Base-by-base conservation (phyloP, 2,888 invertebrate genomes). In the Leptopilina syphax region DNA sequence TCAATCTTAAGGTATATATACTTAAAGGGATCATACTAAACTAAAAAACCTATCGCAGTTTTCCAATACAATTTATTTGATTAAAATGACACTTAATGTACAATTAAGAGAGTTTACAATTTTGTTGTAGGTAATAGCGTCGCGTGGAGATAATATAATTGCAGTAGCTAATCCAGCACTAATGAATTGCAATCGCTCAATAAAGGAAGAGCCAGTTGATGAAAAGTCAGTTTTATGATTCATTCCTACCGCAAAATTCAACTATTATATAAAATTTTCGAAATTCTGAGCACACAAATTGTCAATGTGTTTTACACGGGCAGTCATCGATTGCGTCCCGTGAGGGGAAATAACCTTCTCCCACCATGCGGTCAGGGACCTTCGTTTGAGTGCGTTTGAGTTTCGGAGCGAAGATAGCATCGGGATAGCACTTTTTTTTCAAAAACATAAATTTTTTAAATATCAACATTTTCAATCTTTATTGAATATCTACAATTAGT, bases 131-230 rank as follows among this genome's bases (percentile, higher is more conserved):
- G 95, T 97, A 83, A 96, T 97, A 82, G 96, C 97, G 0, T 95
- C 97, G 0, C 95, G 97, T 13, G 97, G 97, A 0, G 96, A 96
- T 91, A 96, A 96, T 91, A 97, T 97, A 89, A 97, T 97, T 86
- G 97, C 97, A 0, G 97, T 97, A 0, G 96, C 97, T 34, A 97
- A 97, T 93, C 97, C 97, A 13, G 97, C 97, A 2, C 92, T 97
- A 84, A 91, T 92, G 91, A 91, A 91, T 84, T 91, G 91, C 85
- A 90, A 88, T 85, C 90, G 89, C 86, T 87, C 91, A 34, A 91
- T 92, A 85, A 92, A 92, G 80, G 91, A 92, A 84, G 92, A 92
- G 82, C 90, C 90, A 67, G 87, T 89, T 77, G 91, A 91, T 78
- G 91, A 91, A 73, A 91, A 90, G 86, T 89, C 91, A 79, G 86